These are phyloP conservation scores for Heteropelma amictum DNA, from an alignment of 2,888 invertebrate species.

Conservation along the genomic window DNA sequence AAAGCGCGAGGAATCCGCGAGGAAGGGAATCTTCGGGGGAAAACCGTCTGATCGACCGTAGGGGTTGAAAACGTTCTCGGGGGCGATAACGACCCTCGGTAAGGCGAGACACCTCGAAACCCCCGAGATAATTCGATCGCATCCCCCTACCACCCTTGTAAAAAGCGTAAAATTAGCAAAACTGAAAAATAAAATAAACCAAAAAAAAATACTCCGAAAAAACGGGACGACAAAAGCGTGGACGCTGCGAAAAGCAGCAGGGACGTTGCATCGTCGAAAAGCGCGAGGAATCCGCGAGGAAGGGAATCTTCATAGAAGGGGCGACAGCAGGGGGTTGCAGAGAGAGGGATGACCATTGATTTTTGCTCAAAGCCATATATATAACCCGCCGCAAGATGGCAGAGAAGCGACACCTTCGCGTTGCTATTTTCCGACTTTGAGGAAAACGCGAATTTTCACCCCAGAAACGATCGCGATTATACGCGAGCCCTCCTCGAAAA, in stretches of 20 bases:
- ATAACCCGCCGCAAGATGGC: slow-evolving; percentile 54
- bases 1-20: too few relatives aligned
- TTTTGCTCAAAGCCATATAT: slow-evolving; percentile 55
- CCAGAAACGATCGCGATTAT: background rate
- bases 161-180: too few relatives aligned
- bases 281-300: too few relatives aligned
- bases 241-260: too few relatives aligned
- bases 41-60: background rate
- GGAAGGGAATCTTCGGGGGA: slow-evolving; percentile 17
- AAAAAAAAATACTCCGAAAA: too few relatives aligned
- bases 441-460: slow-evolving; percentile 14
- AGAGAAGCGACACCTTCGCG: slow-evolving; percentile 64
- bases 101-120: slow-evolving; percentile 18
- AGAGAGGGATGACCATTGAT: slow-evolving; percentile 56
- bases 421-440: slow-evolving; percentile 67
- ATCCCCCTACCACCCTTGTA: too few relatives aligned
- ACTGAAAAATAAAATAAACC: too few relatives aligned
- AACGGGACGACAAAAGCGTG: too few relatives aligned
- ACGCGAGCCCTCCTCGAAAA: background rate
- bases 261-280: too few relatives aligned
- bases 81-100: slow-evolving; percentile 17
- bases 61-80: background rate
- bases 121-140: too few relatives aligned
- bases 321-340: background rate
- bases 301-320: slow-evolving; percentile 22